These are phyloP conservation scores for Mobula birostris DNA, from an alignment of 2,113 vertebrate genomes.

Conservation along the genomic window DNA sequence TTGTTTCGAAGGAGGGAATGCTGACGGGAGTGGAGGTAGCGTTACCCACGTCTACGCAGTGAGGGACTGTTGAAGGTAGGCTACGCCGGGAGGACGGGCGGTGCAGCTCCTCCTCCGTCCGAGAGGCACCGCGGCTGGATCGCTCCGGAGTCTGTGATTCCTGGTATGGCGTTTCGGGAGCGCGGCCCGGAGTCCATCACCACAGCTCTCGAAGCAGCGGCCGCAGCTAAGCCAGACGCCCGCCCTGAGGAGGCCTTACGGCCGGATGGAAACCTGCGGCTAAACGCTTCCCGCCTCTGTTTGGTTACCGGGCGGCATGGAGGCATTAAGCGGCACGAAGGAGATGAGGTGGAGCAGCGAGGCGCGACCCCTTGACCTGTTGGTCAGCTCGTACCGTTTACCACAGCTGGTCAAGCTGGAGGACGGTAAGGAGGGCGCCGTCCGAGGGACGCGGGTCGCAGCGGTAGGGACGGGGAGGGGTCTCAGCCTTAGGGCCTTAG, in stretches of 20 bases:
- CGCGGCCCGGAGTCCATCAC: constrained; percentile 37
- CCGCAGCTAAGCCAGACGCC: neutral
- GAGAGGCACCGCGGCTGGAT: constrained; percentile 40
- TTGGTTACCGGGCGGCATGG: neutral
- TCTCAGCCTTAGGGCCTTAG: neutral
- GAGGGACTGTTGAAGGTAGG: neutral
- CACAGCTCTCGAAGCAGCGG: neutral
- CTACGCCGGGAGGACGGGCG: constrained; percentile 40
- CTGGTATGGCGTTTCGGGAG: constrained; percentile 45
- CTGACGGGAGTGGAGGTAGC: neutral
- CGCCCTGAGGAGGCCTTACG: constrained; percentile 38
- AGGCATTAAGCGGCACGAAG: constrained; percentile 25
- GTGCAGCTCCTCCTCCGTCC: constrained; percentile 42
- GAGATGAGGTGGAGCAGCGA: constrained; percentile 79
- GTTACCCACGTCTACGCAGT: neutral
- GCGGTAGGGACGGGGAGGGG: too few relatives aligned
- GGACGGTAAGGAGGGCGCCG: constrained; percentile 58
- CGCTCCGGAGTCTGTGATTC: constrained; percentile 40
- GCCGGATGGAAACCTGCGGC: constrained; percentile 32
- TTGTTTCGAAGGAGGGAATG: neutral
- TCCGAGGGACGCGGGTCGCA: too few relatives aligned
- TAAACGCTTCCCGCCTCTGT: constrained; percentile 25
- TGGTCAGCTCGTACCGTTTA: constrained; percentile 81
- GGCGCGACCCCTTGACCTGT: constrained; percentile 77
- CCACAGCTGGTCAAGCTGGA: constrained; percentile 84